A percentile compares a stretch with the other conserved stretches of the same genome.
phyloP scores from a whole-genome alignment of 2,888 invertebrate genomes.

The Phlogophora meticulosa region DNA sequence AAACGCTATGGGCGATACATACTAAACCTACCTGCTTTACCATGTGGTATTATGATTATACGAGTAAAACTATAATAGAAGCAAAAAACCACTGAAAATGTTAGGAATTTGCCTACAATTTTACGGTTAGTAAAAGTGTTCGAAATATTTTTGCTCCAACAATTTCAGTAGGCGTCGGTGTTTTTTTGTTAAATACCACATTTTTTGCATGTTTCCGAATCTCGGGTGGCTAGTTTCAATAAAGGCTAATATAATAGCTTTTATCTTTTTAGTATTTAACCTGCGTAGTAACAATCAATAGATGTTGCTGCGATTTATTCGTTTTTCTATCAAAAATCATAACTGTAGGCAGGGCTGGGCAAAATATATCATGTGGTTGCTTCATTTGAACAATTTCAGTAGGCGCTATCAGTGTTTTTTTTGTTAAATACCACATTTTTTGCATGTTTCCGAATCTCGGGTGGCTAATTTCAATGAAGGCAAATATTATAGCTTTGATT shows the following conservation, averaged over 20 bases:
- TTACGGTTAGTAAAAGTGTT: conserved; percentile 15
- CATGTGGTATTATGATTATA: background rate
- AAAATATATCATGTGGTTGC: too few species aligned
- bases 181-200: background rate
- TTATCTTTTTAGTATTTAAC: background rate
- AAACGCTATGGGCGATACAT: too few species aligned
- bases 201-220: background rate
- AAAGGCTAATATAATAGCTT: background rate
- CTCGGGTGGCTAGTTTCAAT: background rate
- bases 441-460: background rate
- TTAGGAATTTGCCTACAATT: conserved; percentile 20
- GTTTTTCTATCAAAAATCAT: conserved; percentile 11
- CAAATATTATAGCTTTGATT: background rate
- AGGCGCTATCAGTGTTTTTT: conserved; percentile 20
- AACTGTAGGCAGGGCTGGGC: too few species aligned
- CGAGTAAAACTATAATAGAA: background rate
- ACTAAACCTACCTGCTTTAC: background rate
- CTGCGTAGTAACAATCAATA: background rate
- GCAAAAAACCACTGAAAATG: background rate
- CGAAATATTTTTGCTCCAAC: conserved; percentile 24
- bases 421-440: background rate
- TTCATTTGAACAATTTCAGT: conserved; percentile 9
- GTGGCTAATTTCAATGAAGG: background rate
- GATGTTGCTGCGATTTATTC: background rate
- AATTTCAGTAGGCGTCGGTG: conserved; percentile 27